A percentile compares a stretch with the other conserved stretches of the same genome.
Conservation (phyloP, 2,888 invertebrate species). For the Priocnemis perturbator region DNA sequence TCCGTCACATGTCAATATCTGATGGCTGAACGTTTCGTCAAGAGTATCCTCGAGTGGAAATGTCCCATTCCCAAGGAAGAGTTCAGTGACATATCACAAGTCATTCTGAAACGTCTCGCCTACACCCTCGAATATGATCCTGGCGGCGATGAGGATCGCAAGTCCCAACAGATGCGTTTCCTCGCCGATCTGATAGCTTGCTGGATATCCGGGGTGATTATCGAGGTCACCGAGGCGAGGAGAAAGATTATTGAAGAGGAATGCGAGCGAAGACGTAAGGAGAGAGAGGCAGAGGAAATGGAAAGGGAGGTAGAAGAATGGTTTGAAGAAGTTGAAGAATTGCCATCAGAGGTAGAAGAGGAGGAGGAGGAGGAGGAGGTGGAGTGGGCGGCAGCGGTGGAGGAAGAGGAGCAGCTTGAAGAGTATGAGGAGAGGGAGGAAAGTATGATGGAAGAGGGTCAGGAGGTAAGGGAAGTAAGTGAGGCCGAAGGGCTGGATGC, state of each 20-base stretch:
- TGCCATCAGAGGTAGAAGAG: slow-evolving; percentile 19
- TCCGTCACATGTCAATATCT: slow-evolving; percentile 63
- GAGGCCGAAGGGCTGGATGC: no score
- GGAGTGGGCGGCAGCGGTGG: slow-evolving; percentile 2
- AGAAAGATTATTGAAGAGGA: slow-evolving; percentile 51
- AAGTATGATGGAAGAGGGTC: not conserved
- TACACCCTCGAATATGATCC: slow-evolving; percentile 54
- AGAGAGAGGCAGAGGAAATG: slow-evolving; percentile 45
- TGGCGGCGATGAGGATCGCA: slow-evolving; percentile 57
- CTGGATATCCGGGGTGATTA: slow-evolving; percentile 67
- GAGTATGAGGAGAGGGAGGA: slow-evolving; percentile 13
- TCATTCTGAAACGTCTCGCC: slow-evolving; percentile 59
- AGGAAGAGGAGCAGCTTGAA: slow-evolving; percentile 9
- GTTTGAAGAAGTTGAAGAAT: slow-evolving; percentile 25
- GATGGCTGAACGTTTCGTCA: slow-evolving; percentile 68
- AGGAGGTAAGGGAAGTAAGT: not conserved
- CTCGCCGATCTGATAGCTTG: slow-evolving; percentile 65
- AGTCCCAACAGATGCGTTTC: slow-evolving; percentile 66
- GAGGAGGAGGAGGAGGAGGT: slow-evolving; percentile 17
- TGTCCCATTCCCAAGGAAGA: slow-evolving; percentile 60
- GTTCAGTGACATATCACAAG: slow-evolving; percentile 63
- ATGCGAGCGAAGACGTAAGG: slow-evolving; percentile 45
- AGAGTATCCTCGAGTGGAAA: slow-evolving; percentile 63
- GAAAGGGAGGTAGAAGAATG: slow-evolving; percentile 38
- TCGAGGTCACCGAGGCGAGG: slow-evolving; percentile 59